Evolutionary conservation across 2,888 invertebrate species (phyloP).

Genomic region (Stenichneumon culpator): DNA sequence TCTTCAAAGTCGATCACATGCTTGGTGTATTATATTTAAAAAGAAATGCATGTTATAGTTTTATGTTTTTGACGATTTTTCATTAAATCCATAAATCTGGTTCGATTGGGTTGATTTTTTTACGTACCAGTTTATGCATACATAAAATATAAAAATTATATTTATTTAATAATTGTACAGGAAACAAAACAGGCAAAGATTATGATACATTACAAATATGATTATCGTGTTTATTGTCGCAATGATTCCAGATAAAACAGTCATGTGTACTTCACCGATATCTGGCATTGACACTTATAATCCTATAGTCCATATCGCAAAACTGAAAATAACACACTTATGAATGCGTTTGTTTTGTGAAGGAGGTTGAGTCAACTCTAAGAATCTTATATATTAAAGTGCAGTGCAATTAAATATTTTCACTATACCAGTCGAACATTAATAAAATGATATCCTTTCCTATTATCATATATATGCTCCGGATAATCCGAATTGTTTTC

Average conservation of each 20-base stretch:
- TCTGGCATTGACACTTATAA: constrained; percentile 67
- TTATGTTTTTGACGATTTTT: no score
- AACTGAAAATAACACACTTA: constrained; percentile 38
- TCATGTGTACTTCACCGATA: constrained; percentile 71
- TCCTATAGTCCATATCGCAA: constrained; percentile 58
- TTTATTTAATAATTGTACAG: no score
- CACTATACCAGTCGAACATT: constrained; percentile 74
- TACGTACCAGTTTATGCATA: no score
- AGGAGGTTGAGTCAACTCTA: neutral
- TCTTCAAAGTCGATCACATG: no score
- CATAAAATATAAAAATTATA: no score
- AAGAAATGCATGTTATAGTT: no score
- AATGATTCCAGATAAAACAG: constrained; percentile 69
- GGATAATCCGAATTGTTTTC: constrained; percentile 46
- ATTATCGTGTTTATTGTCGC: neutral
- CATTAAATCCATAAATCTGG: no score
- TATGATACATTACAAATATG: neutral
- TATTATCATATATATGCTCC: constrained; percentile 74
- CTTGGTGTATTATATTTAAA: no score
- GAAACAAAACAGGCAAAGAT: no score
- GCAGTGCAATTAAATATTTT: constrained; percentile 13
- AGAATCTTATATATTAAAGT: neutral
- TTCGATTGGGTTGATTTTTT: no score
- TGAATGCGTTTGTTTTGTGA: neutral
- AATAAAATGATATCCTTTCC: constrained; percentile 75